Evolutionary conservation across 2,888 invertebrate genomes (phyloP).

Genomic region (Amphipoea lucens): DNA sequence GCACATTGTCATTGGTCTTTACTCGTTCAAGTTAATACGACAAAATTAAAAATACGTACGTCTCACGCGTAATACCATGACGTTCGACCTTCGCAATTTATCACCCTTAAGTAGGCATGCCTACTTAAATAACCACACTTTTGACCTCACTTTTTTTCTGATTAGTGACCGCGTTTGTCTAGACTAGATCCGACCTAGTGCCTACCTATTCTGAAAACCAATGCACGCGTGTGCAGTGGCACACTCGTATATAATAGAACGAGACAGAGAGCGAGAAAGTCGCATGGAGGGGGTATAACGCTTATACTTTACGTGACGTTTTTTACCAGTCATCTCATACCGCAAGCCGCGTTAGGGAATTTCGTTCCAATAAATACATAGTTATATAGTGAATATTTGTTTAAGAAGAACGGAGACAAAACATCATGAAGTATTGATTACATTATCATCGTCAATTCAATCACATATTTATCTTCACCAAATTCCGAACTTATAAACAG

Average conservation of each 20-base stretch:
- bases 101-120: too few relatives aligned
- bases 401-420: not conserved
- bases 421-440: not conserved
- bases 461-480: slow-evolving; percentile 54
- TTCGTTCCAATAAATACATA: not conserved
- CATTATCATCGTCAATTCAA: slow-evolving; percentile 24
- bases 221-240: too few relatives aligned
- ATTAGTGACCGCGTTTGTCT: too few relatives aligned
- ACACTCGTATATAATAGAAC: not conserved
- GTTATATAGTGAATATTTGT: not conserved
- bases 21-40: too few relatives aligned
- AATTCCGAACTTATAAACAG: slow-evolving; percentile 45
- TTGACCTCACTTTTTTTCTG: too few relatives aligned
- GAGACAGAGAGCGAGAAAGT: not conserved
- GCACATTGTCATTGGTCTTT: too few relatives aligned
- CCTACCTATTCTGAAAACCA: too few relatives aligned
- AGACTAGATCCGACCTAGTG: too few relatives aligned
- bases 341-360: not conserved
- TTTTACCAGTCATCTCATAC: not conserved
- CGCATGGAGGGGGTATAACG: not conserved
- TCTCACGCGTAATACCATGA: too few relatives aligned
- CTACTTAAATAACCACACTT: too few relatives aligned
- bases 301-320: not conserved
- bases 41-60: too few relatives aligned
- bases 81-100: too few relatives aligned